These are phyloP conservation scores for Brachionichthys hirsutus DNA, from an alignment of 2,113 vertebrate genomes.

Conservation along the genomic window DNA sequence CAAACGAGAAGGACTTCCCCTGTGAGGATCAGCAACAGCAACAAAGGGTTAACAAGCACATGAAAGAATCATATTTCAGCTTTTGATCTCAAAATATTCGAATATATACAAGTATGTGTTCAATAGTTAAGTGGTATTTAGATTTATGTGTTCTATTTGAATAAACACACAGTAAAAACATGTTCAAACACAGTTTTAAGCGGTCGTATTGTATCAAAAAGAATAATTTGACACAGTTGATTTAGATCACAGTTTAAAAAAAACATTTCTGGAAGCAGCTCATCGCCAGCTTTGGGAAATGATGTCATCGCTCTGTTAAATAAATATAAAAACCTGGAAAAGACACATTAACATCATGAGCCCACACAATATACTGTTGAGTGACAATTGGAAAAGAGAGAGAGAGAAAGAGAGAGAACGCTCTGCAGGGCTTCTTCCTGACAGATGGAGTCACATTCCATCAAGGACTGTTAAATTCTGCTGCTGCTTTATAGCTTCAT, in stretches of 20 bases:
- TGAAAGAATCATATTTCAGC: background rate
- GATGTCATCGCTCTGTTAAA: slow-evolving; percentile 7
- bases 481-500: background rate
- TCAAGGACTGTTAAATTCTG: background rate
- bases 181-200: background rate
- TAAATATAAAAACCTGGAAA: background rate
- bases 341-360: background rate
- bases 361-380: background rate
- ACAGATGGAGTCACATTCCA: slow-evolving; percentile 4
- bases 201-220: background rate
- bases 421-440: slow-evolving; percentile 2
- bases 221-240: background rate
- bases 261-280: too few relatives aligned
- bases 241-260: background rate
- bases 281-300: slow-evolving; percentile 7
- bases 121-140: too few relatives aligned
- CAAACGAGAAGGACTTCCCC: slow-evolving; percentile 88
- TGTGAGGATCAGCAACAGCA: slow-evolving; percentile 47
- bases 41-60: background rate
- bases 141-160: too few relatives aligned
- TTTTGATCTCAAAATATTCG: background rate
- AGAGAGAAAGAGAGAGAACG: background rate
- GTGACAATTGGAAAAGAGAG: too few relatives aligned
- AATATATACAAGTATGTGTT: background rate
- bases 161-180: too few relatives aligned